These are phyloP conservation scores for Linnaemya tessellans DNA, from an alignment of 2,888 invertebrate species.

Conservation along the genomic window DNA sequence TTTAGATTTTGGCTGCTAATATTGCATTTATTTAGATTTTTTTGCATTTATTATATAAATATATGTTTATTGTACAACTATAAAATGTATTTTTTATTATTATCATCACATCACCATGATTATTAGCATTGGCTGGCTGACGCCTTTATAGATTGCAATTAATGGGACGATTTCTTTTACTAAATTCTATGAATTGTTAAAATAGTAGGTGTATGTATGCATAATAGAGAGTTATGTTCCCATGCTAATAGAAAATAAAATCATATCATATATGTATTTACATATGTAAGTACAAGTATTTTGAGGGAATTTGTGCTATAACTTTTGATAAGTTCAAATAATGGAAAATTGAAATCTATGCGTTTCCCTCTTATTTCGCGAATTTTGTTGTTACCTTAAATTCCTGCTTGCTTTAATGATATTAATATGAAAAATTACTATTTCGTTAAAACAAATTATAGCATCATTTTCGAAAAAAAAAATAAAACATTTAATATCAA, in stretches of 20 bases:
- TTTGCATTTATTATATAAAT: not conserved
- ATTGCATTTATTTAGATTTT: conserved; percentile 62
- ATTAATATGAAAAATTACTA: too few relatives aligned
- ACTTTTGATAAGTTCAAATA: too few relatives aligned
- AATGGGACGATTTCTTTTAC: conserved; percentile 34
- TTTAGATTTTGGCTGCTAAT: conserved; percentile 68
- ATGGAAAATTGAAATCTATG: too few relatives aligned
- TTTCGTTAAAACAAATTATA: conserved; percentile 1
- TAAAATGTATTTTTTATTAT: conserved; percentile 45
- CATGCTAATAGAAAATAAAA: not conserved
- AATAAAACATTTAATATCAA: not conserved
- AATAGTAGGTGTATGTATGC: not conserved
- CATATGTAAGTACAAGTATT: too few relatives aligned
- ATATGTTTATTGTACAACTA: conserved; percentile 32
- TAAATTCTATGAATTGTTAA: conserved; percentile 1
- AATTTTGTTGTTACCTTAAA: too few relatives aligned
- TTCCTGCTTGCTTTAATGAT: too few relatives aligned
- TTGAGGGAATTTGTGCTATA: too few relatives aligned
- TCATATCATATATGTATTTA: not conserved
- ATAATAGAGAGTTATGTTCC: not conserved
- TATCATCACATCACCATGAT: conserved; percentile 56
- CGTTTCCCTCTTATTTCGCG: too few relatives aligned
- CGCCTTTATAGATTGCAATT: conserved; percentile 62
- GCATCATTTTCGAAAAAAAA: not conserved
- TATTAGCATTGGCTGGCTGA: conserved; percentile 62